Conservation (phyloP, 2,113 vertebrate genomes). For the Myrmecophaga tridactyla region DNA sequence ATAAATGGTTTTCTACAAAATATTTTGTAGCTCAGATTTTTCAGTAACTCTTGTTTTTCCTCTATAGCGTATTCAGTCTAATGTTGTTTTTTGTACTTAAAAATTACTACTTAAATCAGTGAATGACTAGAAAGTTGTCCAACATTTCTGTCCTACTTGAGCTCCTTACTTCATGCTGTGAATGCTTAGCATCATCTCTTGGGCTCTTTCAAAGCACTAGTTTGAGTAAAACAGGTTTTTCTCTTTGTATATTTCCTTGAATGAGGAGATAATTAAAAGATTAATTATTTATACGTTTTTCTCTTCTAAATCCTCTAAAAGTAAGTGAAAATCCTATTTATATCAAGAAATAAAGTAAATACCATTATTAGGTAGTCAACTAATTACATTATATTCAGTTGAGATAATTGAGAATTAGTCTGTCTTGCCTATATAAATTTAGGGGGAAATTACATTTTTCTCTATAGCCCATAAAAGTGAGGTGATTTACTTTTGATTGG, state of each 20-base stretch:
- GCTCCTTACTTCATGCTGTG: not conserved
- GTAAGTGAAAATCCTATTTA: not conserved
- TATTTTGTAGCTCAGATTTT: conserved; percentile 2
- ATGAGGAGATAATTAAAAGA: conserved; percentile 16
- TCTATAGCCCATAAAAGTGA: not conserved
- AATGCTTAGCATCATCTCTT: conserved; percentile 21
- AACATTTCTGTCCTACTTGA: not conserved
- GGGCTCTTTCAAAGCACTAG: not conserved
- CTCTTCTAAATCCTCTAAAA: not conserved
- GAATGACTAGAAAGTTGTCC: not conserved
- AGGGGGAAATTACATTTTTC: not conserved
- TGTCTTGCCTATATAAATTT: not conserved
- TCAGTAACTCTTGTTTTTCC: not conserved
- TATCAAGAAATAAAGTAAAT: conserved; percentile 40
- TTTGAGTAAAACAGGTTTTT: not conserved
- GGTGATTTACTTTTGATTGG: conserved; percentile 19
- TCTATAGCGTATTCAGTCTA: conserved; percentile 13
- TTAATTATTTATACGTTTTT: conserved; percentile 3
- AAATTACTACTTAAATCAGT: not conserved
- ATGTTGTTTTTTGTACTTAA: conserved; percentile 17
- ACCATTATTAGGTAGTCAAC: not conserved
- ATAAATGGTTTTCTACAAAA: not conserved
- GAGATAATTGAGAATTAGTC: conserved; percentile 28
- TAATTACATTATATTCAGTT: not conserved
- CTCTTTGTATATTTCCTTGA: not conserved